Base-by-base conservation (phyloP, 23 tunicate species). In the Halocynthia roretzi region DNA sequence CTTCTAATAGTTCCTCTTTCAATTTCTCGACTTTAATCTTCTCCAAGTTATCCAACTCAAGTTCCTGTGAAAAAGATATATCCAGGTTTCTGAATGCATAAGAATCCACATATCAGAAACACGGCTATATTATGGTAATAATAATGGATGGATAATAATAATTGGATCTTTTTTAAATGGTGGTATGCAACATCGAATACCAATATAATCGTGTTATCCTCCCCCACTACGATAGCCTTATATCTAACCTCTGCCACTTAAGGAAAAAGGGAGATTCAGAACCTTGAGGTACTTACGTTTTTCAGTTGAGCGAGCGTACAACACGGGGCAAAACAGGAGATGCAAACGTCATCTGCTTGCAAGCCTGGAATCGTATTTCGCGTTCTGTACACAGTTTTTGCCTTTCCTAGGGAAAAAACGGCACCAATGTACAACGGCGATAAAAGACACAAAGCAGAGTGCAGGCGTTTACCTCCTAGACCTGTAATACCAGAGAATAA, bases 361-460 rank as follows among this genome's bases (percentile, higher is more conserved):
- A 89, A 71, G 15, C 96, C 96, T 21, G 88, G 88, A 71, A 89
- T 89, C 7, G 86, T 64, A 56, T 89, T 80, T 60, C 67, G 70
- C 15, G 69, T 80, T 53, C 96, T 74, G 70, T 89, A 89, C 9
- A 71, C 53, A 6, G 56, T 57, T 53, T 89, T 89, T 52, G 83
- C 80, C 76, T 76, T 89, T 20, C 96, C 96, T 22, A 89, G 88
- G 7, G 96, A 89, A 56, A 53, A 53, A 65, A 53, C 65, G 8
- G 87, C 66, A 7, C 96, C 96, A 49, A 75, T 7, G 54, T 69
- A 69, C 55, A 78, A 58, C 7, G 96, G 96, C 17, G 84, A 60
- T n/a, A 89, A 55, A 8, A 89, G 80, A 61, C 96, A 89, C 6
- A 83, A 56, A 63, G 64, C 40, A 64, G 85, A 53, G 61, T 89